Evolutionary conservation across 2,113 vertebrate genomes (phyloP).

Genomic region (Lipotes vexillifer): DNA sequence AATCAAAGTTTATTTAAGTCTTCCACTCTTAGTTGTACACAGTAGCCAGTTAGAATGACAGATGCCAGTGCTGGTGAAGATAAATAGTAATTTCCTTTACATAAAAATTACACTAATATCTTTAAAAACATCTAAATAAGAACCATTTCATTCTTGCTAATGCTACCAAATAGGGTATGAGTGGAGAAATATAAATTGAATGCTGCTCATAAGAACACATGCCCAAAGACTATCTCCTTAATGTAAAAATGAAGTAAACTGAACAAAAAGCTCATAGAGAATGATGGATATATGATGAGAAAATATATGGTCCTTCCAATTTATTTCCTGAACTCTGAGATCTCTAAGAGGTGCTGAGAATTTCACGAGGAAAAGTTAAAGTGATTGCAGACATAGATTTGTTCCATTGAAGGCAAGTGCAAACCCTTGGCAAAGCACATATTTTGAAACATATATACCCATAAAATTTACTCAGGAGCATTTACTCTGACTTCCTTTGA

Average conservation of each 20-base stretch:
- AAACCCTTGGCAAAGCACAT: slow-evolving; percentile 49
- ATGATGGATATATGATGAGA: neutral
- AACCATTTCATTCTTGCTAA: neutral
- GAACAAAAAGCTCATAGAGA: neutral
- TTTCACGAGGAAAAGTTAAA: slow-evolving; percentile 58
- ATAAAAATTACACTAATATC: neutral
- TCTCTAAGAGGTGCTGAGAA: neutral
- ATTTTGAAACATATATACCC: slow-evolving; percentile 47
- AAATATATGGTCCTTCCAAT: slow-evolving; percentile 7
- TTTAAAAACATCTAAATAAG: neutral
- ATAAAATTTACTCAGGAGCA: slow-evolving; percentile 53
- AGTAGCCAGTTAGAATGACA: neutral
- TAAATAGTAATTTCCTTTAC: neutral
- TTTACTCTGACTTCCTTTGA: slow-evolving; percentile 49
- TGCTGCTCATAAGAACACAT: neutral
- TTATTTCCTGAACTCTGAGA: slow-evolving; percentile 28
- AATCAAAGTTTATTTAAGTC: neutral
- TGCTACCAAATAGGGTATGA: neutral
- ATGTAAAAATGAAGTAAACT: slow-evolving; percentile 31
- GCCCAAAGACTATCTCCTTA: neutral
- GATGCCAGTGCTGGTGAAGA: neutral
- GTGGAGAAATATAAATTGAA: neutral
- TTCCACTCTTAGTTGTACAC: neutral
- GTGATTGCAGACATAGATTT: slow-evolving; percentile 44
- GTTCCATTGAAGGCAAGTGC: slow-evolving; percentile 36